A percentile compares a stretch with the other conserved stretches of the same genome.
Conservation (phyloP, 2,888 invertebrate species). For the Rhingia rostrata region DNA sequence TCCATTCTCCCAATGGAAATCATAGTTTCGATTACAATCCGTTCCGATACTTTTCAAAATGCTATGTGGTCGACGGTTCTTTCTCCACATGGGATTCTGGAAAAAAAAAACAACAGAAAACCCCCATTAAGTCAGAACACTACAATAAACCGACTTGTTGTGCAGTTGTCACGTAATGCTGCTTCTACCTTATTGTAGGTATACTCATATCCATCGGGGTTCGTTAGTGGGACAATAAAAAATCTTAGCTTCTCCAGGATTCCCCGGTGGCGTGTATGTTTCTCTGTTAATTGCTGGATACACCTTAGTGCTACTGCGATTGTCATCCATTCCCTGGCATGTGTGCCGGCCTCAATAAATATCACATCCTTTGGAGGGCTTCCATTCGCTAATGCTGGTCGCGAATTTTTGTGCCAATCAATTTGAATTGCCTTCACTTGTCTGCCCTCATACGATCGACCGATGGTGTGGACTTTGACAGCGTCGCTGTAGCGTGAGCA, state of each 20-base stretch:
- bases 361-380: slow-evolving; percentile 77
- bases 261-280: slow-evolving; percentile 80
- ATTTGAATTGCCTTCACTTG: slow-evolving; percentile 80
- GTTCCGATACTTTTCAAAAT: slow-evolving; percentile 84
- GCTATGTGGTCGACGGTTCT: slow-evolving; percentile 84
- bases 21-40: slow-evolving; percentile 88
- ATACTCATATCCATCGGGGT: slow-evolving; percentile 90
- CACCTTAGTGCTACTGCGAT: slow-evolving; percentile 85
- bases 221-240: slow-evolving; percentile 87
- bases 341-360: slow-evolving; percentile 83
- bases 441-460: slow-evolving; percentile 80
- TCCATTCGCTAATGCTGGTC: not conserved
- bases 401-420: slow-evolving; percentile 78
- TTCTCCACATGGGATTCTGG: slow-evolving; percentile 85
- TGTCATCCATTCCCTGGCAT: slow-evolving; percentile 88
- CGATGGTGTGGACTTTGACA: slow-evolving; percentile 79
- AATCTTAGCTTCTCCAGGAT: slow-evolving; percentile 86
- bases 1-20: slow-evolving; percentile 84
- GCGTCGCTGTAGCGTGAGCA: slow-evolving; percentile 77
- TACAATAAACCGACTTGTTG: too few relatives aligned
- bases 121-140: not conserved
- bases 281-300: slow-evolving; percentile 85
- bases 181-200: slow-evolving; percentile 83
- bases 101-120: slow-evolving; percentile 33
- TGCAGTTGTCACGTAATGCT: too few relatives aligned